Evolutionary conservation across 2,888 invertebrate species (phyloP), one percentile per base, ranked within the genome.

Genomic region (Antheraea assamensis): DNA sequence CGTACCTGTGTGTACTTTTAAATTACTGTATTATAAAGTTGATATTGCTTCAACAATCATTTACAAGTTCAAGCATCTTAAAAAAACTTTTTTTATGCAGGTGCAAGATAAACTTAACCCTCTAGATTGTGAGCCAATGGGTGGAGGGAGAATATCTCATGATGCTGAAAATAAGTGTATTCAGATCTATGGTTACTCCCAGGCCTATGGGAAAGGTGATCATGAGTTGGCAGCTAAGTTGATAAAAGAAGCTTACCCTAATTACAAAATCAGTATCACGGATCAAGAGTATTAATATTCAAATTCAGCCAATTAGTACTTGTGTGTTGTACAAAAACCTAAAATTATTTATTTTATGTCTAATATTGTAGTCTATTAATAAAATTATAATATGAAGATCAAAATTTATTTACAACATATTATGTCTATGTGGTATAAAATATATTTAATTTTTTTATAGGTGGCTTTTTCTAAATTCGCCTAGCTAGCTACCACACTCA

Each of bases 71-170:
- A 42, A 42, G 42, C 42, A 42, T 42, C 42, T 7, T 42, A 35
- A 42, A 27, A 27, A 30, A 64, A 17, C n/a, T 5, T 64, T 30
- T 30, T 64, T 30, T 30, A 64, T 84, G 74, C 74, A 95, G 94
- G 94, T 94, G 1, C 91, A 93, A 82, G 87, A 85, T 75, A 89
- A 87, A 74, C 85, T 94, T 0, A 76, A 93, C 58, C 94, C 95
- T 47, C 86, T 97, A 75, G 96, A 97, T 75, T 96, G 97, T 76
- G 97, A 98, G 84, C 98, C 98, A 79, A 90, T 98, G 21, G 99
- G 99, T 7, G 99, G 99, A 30, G 99, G 99, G 21, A 95, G 99
- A 83, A 99, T 99, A 83, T 96, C 97, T 55, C 98, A 98, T 90
- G 96, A 98, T 75, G 95, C 97, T 0, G 95, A 95, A 13, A 95